A percentile compares a stretch with the other conserved stretches of the same genome.
phyloP scores from a whole-genome alignment of 2,113 vertebrate genomes.

The Lethenteron reissneri region DNA sequence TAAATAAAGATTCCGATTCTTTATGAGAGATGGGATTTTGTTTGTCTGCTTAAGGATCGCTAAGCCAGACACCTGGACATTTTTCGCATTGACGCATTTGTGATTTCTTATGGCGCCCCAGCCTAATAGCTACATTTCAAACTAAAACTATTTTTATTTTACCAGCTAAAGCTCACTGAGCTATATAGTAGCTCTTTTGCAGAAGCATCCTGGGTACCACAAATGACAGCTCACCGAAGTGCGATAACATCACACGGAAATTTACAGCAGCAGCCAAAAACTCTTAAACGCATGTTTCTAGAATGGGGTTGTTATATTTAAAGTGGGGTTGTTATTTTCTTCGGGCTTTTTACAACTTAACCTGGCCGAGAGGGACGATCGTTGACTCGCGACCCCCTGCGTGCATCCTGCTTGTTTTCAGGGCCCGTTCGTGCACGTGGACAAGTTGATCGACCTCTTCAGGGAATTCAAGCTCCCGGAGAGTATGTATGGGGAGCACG shows the following conservation, averaged over 20 bases:
- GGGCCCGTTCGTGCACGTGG: constrained; percentile 97
- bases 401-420: constrained; percentile 16
- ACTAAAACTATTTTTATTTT: too few species aligned
- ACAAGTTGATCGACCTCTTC: constrained; percentile 84
- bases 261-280: background rate
- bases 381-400: background rate
- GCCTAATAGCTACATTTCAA: too few species aligned
- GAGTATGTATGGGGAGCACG: constrained; percentile 34
- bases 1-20: too few species aligned
- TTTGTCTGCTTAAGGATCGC: too few species aligned
- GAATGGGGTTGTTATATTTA: background rate
- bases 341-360: background rate
- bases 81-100: too few species aligned
- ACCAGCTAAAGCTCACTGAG: too few species aligned
- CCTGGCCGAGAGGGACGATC: background rate
- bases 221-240: background rate
- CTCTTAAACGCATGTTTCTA: constrained; percentile 9
- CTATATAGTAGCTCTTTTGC: too few species aligned
- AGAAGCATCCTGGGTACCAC: too few species aligned
- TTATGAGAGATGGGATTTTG: too few species aligned
- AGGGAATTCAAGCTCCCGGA: constrained; percentile 86
- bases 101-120: too few species aligned
- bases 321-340: background rate
- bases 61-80: too few species aligned
- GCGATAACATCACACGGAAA: background rate